Conservation (phyloP, 2,113 vertebrate genomes). For the Pao palembangensis region DNA sequence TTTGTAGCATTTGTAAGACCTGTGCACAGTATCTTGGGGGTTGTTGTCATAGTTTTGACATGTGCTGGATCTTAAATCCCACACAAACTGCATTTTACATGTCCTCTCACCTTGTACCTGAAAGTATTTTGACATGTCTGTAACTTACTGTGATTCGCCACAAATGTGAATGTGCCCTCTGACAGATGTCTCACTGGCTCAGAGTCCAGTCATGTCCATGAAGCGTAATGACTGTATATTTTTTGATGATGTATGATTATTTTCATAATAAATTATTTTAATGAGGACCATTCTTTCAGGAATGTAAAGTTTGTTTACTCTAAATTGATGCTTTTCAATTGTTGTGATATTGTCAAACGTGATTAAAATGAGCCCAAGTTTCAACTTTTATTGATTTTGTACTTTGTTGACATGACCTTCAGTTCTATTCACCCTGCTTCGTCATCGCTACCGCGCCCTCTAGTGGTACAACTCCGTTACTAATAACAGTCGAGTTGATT, state of each 20-base stretch:
- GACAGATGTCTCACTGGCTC: conserved; percentile 28
- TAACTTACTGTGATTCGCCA: conserved; percentile 38
- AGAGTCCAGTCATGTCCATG: conserved; percentile 35
- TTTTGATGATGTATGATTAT: conserved; percentile 67
- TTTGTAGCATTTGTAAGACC: conserved; percentile 27
- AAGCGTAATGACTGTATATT: conserved; percentile 66
- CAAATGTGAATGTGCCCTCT: conserved; percentile 60
- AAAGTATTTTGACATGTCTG: conserved; percentile 36
- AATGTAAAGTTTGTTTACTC: conserved; percentile 28
- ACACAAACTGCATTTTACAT: no score
- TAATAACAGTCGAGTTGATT: no score
- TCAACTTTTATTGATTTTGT: no score
- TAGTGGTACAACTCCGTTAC: no score
- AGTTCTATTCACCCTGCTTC: no score
- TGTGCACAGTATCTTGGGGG: conserved; percentile 8
- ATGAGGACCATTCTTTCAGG: conserved; percentile 46
- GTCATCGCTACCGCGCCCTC: no score
- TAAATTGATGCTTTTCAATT: conserved; percentile 30
- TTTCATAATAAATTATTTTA: conserved; percentile 73
- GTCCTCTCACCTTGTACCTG: conserved; percentile 23
- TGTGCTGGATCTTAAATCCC: no score
- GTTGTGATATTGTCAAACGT: conserved; percentile 38
- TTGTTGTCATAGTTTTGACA: no score
- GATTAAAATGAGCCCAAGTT: conserved; percentile 18
- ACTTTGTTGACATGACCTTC: no score